These are phyloP conservation scores for Lymantria dispar DNA, from an alignment of 2,888 invertebrate genomes.

Conservation along the genomic window DNA sequence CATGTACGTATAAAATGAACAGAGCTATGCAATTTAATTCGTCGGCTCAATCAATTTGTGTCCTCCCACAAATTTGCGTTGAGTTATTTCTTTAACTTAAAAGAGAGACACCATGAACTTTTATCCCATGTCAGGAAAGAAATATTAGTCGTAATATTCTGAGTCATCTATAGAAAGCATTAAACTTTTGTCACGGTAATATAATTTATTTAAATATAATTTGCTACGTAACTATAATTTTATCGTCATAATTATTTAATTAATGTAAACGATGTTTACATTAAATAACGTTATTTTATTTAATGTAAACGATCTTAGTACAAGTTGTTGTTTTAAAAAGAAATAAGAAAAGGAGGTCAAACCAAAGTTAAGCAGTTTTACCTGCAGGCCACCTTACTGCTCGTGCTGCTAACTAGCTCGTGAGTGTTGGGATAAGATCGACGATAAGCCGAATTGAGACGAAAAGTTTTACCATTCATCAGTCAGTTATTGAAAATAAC, in stretches of 20 bases:
- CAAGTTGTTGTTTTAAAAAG: too few species aligned
- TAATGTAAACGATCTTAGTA: too few species aligned
- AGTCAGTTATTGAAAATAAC: constrained; percentile 76
- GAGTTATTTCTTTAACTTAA: constrained; percentile 18
- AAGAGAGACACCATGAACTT: constrained; percentile 13
- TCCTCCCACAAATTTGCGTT: constrained; percentile 22
- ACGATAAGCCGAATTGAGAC: constrained; percentile 79
- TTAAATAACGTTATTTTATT: too few species aligned
- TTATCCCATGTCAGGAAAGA: constrained; percentile 18
- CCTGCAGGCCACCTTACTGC: constrained; percentile 40
- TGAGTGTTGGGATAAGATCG: constrained; percentile 61
- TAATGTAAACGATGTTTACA: too few species aligned
- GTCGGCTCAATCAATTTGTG: constrained; percentile 16
- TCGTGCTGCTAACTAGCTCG: constrained; percentile 66
- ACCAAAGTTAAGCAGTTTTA: neutral
- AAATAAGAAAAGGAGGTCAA: too few species aligned
- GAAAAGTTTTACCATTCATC: constrained; percentile 75
- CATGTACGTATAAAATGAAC: neutral
- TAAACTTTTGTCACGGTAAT: too few species aligned
- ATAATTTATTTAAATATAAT: too few species aligned
- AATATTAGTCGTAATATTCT: constrained; percentile 9
- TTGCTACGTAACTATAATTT: too few species aligned
- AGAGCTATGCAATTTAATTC: constrained; percentile 1
- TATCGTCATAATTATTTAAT: too few species aligned
- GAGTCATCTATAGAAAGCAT: neutral